Evolutionary conservation across 2,888 invertebrate species (phyloP), one percentile per base, ranked within the genome.

Genomic region (Eilema sororculum): DNA sequence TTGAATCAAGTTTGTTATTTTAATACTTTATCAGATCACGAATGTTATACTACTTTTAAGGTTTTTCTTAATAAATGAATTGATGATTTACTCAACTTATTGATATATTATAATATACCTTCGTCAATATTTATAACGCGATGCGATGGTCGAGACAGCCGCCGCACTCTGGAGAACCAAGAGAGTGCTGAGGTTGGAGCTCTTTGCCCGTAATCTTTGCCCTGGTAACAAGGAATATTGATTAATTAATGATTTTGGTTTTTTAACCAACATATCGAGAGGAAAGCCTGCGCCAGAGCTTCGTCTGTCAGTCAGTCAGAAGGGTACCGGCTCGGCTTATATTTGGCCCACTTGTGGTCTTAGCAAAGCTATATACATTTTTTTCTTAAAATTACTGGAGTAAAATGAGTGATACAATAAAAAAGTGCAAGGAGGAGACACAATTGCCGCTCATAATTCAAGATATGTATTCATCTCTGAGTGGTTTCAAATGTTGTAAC

Each of bases 91-190:
- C 5, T 8, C 4, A 3, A 33, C 10, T 12, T 37, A 37, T 13
- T 2, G 16, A 41, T n/a, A 68, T 59, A 61, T 10, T 73, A n/a
- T n/a, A n/a, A n/a, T n/a, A 60, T 57, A 92, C 95, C 95, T 92
- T 94, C 93, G 73, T 81, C 86, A 2, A 94, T 93, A 77, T 95
- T 91, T 84, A 95, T 95, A 72, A 95, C 82, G 24, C 91, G 91
- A 78, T 95, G 95, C 24, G 92, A 80, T 8, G 92, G 89, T 72
- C 89, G 84, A 10, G 93, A 86, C n/a, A 90, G 78, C n/a, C 94
- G 91, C n/a, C 95, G 87, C 57, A 87, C 89, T 77, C 95, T 87
- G 6, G 93, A 88, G 77, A 91, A 93, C 88, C 93, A 91, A n/a
- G 94, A 90, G 68, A 90, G 74, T 10, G 87, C 78, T 24, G 91